phyloP scores from a whole-genome alignment of 1,140 invertebrate species.

The Diorhabda carinulata region DNA sequence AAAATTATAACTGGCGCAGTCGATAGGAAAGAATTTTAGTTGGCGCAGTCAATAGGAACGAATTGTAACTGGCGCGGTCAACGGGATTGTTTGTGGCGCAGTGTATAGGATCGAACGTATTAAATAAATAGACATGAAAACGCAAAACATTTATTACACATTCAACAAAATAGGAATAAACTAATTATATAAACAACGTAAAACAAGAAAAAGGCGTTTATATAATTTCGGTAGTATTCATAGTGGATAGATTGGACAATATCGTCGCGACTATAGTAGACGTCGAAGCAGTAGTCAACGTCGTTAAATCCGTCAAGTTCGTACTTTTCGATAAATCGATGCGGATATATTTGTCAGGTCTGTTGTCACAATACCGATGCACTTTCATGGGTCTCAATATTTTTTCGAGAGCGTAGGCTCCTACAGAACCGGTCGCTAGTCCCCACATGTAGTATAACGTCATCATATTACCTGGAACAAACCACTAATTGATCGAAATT shows the following conservation, averaged over 20 bases:
- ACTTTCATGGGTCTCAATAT: conserved; percentile 50
- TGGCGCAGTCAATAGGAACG: no score
- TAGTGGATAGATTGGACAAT: not conserved
- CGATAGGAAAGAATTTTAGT: no score
- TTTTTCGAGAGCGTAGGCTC: conserved; percentile 77
- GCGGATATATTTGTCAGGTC: not conserved
- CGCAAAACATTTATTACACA: conserved; percentile 3
- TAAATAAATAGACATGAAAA: not conserved
- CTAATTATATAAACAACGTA: not conserved
- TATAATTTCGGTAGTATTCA: conserved; percentile 7
- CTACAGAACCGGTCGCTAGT: conserved; percentile 73
- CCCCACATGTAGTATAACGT: conserved; percentile 85
- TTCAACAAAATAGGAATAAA: not conserved
- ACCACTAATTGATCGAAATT: conserved; percentile 1
- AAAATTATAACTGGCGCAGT: no score
- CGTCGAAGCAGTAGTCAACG: not conserved
- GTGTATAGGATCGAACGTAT: no score
- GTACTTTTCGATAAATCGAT: not conserved
- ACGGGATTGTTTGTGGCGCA: no score
- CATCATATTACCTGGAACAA: conserved; percentile 80
- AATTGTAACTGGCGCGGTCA: no score
- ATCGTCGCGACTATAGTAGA: not conserved
- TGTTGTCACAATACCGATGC: conserved; percentile 24
- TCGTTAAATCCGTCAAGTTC: not conserved
- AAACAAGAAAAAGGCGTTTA: not conserved